These are phyloP conservation scores for Peribatodes rhomboidaria DNA, from an alignment of 2,888 invertebrate genomes.

Conservation along the genomic window DNA sequence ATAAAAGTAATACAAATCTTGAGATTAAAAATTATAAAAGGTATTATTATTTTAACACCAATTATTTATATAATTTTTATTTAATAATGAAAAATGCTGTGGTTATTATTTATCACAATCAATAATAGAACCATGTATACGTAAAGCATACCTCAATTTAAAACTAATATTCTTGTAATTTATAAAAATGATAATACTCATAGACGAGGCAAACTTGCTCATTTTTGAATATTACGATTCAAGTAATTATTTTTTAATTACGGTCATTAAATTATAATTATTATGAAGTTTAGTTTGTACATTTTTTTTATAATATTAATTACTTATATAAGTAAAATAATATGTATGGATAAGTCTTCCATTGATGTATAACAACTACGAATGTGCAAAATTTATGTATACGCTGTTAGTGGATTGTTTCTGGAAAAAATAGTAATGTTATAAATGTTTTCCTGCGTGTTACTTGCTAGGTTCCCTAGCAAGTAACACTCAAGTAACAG, in stretches of 20 bases:
- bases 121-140: conserved; percentile 85
- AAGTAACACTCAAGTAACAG: no score
- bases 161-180: conserved; percentile 59
- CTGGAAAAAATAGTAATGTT: not conserved
- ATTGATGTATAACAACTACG: not conserved
- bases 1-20: no score
- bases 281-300: not conserved
- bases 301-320: not conserved
- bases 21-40: no score
- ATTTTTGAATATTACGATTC: not conserved
- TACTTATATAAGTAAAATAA: not conserved
- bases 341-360: conserved; percentile 17
- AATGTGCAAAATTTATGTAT: not conserved
- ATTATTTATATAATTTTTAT: no score
- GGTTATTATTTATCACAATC: conserved; percentile 39
- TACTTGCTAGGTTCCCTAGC: no score
- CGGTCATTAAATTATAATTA: not conserved
- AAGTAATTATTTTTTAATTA: not conserved
- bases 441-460: not conserved
- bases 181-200: conserved; percentile 43
- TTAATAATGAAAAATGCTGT: not conserved
- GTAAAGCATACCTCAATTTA: conserved; percentile 88
- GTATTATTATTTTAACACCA: no score
- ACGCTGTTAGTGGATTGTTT: not conserved
- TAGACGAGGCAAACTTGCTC: conserved; percentile 40